Base-by-base conservation (phyloP, 2,113 vertebrate species). In the Heterocephalus glaber region DNA sequence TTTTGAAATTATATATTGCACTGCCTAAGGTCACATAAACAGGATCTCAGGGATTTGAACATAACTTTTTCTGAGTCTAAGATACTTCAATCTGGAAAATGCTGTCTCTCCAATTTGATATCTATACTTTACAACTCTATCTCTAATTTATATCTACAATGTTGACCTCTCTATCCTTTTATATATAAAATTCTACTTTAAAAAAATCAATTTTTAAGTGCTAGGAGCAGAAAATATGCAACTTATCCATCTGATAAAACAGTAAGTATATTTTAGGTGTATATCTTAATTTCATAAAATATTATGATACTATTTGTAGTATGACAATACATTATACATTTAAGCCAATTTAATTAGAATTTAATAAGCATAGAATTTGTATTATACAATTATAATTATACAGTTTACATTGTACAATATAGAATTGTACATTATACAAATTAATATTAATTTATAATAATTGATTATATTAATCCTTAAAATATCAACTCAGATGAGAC, bases 241-340 rank as follows among this genome's bases (percentile, higher is more conserved):
- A 89, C 10, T 82, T 76, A 17, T 47, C 86, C 63, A 89, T 52
- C 33, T 79, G 11, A 77, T 17, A 76, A 88, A 95, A 85, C 52
- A n/a, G 68, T 41, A 6, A 44, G 58, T 52, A 7, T 4, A 56
- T 86, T 82, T 95, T 58, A 94, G 41, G 35, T 35, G 1, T 33
- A 54, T 33, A 87, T 49, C 3, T 35, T 86, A 47, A 89, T 58
- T 88, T 85, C 28, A 86, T 85, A 92, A 93, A 92, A 82, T 93
- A 38, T 82, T 90, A 86, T 77, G 26, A 66, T 81, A 49, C 47
- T 92, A 70, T 77, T 85, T 24, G 79, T 90, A 74, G 35, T 49
- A 74, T 44, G 33, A 38, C 33, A 89, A 66, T 72, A 80, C 88
- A 90, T 68, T 77, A 33, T 0, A 84, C 4, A 74, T 14, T 63